Percentiles rank a stretch among this genome's conserved stretches.
Conservation (phyloP, 2,113 vertebrate species). For the Jacana jacana region DNA sequence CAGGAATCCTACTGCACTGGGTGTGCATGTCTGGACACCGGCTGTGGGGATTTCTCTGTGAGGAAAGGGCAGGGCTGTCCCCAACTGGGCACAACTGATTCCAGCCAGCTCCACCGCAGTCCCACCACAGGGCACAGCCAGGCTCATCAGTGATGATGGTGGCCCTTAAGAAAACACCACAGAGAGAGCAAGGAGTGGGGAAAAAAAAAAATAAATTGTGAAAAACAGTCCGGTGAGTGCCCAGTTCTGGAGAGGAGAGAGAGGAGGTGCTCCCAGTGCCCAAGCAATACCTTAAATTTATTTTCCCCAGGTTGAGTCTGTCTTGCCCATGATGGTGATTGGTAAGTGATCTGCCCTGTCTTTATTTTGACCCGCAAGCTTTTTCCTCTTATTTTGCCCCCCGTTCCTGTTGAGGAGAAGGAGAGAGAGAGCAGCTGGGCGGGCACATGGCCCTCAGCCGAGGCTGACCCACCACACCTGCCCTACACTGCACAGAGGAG, state of each 20-base stretch:
- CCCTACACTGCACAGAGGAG: accelerated
- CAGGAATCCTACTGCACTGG: neutral
- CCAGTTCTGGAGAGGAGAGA: neutral
- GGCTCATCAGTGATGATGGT: accelerated
- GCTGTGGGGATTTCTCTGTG: accelerated
- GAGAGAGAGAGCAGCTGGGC: accelerated
- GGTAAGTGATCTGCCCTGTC: neutral
- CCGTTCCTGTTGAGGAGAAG: neutral
- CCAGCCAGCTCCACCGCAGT: accelerated
- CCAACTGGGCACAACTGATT: accelerated
- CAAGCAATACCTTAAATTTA: neutral
- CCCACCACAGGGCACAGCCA: neutral
- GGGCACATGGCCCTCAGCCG: neutral
- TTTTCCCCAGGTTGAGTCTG: neutral
- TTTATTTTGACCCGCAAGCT: neutral
- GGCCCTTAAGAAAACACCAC: neutral
- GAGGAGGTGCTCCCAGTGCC: accelerated
- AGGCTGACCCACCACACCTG: neutral
- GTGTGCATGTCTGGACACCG: accelerated
- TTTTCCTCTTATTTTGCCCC: neutral
- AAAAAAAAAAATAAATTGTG: neutral
- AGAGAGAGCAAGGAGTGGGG: accelerated
- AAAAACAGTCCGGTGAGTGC: neutral
- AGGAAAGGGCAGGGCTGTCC: neutral
- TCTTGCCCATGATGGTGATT: neutral